Evolutionary conservation across 2,113 vertebrate species (phyloP).

Genomic region (Psephotus haematonotus): DNA sequence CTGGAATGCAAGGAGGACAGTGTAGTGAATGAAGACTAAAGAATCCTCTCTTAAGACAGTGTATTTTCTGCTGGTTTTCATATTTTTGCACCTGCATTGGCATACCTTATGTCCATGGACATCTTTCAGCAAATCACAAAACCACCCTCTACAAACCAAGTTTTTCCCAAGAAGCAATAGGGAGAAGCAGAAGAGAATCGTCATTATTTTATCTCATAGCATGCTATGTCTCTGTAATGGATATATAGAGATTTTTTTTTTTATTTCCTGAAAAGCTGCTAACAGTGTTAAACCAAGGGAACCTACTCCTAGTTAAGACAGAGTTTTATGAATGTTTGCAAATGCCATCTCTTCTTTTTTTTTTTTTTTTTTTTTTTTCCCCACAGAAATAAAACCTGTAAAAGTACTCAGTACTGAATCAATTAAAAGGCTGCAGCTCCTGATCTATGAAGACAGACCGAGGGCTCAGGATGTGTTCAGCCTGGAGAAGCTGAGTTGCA

Average conservation of each 20-base stretch:
- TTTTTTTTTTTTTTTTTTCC: neutral
- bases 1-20: neutral
- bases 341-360: neutral
- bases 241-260: neutral
- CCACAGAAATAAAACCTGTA: neutral
- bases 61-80: neutral
- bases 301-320: neutral
- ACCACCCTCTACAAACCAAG: neutral
- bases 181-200: neutral
- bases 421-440: neutral
- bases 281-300: neutral
- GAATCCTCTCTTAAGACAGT: neutral
- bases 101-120: neutral
- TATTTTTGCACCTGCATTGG: neutral
- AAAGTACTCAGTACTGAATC: neutral
- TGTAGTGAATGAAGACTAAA: neutral
- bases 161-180: neutral
- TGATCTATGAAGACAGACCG: neutral
- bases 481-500: neutral
- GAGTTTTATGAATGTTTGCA: neutral
- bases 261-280: neutral
- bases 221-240: neutral
- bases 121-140: neutral
- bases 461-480: neutral
- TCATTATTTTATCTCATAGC: neutral